Percentiles rank a stretch among this genome's conserved stretches.
Evolutionary conservation across 2,113 vertebrate species (phyloP).

Genomic region (Thalassoma bifasciatum): DNA sequence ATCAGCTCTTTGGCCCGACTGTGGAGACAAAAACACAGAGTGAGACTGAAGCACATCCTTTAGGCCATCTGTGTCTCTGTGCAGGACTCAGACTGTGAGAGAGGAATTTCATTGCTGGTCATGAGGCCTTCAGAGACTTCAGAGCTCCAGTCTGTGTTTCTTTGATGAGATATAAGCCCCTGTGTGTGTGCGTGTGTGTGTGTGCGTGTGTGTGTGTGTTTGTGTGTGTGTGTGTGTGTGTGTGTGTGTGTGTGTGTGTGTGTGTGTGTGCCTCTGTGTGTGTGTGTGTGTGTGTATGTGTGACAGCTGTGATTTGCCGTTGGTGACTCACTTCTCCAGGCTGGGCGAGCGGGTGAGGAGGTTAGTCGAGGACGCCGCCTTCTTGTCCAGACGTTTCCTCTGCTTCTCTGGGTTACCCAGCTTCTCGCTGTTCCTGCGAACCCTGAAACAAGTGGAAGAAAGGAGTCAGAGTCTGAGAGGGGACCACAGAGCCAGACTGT

Average conservation of each 20-base stretch:
- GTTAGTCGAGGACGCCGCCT: conserved; percentile 88
- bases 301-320: conserved; percentile 41
- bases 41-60: not conserved
- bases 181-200: not conserved
- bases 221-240: not conserved
- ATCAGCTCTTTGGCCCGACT: conserved; percentile 82
- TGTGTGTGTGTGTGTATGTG: not conserved
- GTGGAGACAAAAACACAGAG: conserved; percentile 39
- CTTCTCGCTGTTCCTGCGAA: conserved; percentile 88
- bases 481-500: not conserved
- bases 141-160: conserved; percentile 35
- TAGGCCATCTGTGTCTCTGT: not conserved
- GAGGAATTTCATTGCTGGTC: conserved; percentile 26
- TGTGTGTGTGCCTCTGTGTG: too few species aligned
- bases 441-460: conserved; percentile 65
- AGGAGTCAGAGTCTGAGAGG: not conserved
- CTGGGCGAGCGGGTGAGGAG: conserved; percentile 86
- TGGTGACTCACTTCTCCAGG: conserved; percentile 85
- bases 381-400: conserved; percentile 87
- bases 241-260: too few species aligned
- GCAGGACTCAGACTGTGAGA: not conserved
- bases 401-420: conserved; percentile 75
- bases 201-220: too few species aligned
- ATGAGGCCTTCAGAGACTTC: not conserved
- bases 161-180: conserved; percentile 37